Conservation (phyloP, 1,140 invertebrate genomes). For the Hyphantria cunea region DNA sequence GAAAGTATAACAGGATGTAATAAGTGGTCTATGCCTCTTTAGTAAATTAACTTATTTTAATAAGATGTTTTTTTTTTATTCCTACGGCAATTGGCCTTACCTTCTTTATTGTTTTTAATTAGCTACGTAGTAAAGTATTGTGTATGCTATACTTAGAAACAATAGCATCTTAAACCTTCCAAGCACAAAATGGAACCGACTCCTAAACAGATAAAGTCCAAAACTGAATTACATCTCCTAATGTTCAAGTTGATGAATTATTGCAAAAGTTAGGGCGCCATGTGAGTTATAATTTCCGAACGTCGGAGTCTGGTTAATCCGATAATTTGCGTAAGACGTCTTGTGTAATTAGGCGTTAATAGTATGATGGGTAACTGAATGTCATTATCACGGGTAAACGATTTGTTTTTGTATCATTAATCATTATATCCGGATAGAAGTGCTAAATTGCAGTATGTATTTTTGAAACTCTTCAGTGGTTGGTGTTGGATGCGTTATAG, state of each 20-base stretch:
- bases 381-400: slow-evolving; percentile 19
- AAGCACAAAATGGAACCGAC: neutral
- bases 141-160: too few species aligned
- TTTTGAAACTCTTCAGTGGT: neutral
- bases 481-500: neutral
- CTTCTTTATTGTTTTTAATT: too few species aligned
- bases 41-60: too few species aligned
- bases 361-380: slow-evolving; percentile 17
- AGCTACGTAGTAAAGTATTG: too few species aligned
- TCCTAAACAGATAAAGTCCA: slow-evolving; percentile 7
- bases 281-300: slow-evolving; percentile 7
- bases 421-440: slow-evolving; percentile 7
- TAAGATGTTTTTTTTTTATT: too few species aligned
- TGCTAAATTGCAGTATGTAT: neutral
- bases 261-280: slow-evolving; percentile 21
- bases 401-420: slow-evolving; percentile 21
- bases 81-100: too few species aligned
- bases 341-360: slow-evolving; percentile 25
- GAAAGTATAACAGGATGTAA: too few species aligned
- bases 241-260: slow-evolving; percentile 18
- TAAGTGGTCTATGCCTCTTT: too few species aligned
- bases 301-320: slow-evolving; percentile 15
- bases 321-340: slow-evolving; percentile 26
- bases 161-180: too few species aligned
- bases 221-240: slow-evolving; percentile 17